Evolutionary conservation across 2,888 invertebrate genomes (phyloP).

Genomic region (Sarcophaga variegata): DNA sequence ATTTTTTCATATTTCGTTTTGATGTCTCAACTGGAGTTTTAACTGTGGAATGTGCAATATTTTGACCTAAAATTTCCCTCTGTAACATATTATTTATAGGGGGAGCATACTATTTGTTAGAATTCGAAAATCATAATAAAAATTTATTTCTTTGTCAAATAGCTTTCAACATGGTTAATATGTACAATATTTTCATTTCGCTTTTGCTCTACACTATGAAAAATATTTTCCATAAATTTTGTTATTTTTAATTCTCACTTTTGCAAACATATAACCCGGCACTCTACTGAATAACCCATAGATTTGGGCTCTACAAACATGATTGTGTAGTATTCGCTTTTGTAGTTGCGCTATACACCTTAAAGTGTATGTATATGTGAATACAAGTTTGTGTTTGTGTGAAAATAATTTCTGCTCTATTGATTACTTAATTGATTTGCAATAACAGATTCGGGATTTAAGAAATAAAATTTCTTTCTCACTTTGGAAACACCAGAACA

Average conservation of each 20-base stretch:
- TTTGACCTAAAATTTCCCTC: too few relatives aligned
- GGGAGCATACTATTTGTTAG: too few relatives aligned
- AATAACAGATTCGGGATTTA: constrained; percentile 52
- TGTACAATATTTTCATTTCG: too few relatives aligned
- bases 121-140: too few relatives aligned
- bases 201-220: neutral
- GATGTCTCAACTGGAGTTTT: too few relatives aligned
- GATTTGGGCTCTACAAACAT: neutral
- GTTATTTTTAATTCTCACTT: neutral
- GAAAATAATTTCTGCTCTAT: constrained; percentile 77
- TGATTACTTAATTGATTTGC: constrained; percentile 79
- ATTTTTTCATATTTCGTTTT: too few relatives aligned
- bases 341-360: neutral
- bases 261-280: neutral
- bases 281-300: neutral
- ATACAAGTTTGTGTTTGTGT: constrained; percentile 38
- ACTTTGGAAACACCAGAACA: neutral
- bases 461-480: constrained; percentile 23
- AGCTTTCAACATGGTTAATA: too few relatives aligned
- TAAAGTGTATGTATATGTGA: neutral
- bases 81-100: too few relatives aligned
- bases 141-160: too few relatives aligned
- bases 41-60: too few relatives aligned
- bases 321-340: constrained; percentile 1
- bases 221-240: too few relatives aligned